phyloP scores from a whole-genome alignment of 2,113 vertebrate species.

The Neotragus moschatus region DNA sequence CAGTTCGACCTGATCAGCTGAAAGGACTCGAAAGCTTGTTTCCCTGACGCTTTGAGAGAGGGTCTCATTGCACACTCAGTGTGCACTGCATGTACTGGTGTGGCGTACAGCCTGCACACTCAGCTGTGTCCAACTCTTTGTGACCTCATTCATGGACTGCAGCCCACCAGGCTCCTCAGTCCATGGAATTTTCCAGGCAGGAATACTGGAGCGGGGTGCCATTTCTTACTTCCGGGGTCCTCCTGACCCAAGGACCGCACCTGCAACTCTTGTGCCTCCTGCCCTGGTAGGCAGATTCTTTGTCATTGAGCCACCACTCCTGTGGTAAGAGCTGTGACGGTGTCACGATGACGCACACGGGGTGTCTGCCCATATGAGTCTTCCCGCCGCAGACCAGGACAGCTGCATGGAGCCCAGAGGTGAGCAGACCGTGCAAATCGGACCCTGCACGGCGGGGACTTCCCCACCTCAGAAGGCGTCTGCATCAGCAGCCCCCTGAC shows the following conservation, averaged over 20 bases:
- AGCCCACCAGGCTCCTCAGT: neutral
- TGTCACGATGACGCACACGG: neutral
- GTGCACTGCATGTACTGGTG: rapidly evolving
- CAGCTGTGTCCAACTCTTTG: neutral
- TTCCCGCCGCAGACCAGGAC: neutral
- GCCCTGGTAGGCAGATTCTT: rapidly evolving
- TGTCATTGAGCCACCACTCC: neutral
- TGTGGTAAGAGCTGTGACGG: neutral
- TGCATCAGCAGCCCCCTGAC: neutral
- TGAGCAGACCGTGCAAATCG: neutral
- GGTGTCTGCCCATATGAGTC: neutral
- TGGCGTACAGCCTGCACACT: rapidly evolving
- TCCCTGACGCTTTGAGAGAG: neutral
- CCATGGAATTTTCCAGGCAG: neutral
- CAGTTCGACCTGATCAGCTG: neutral
- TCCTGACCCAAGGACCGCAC: neutral
- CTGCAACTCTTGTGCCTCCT: neutral
- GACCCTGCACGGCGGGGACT: neutral
- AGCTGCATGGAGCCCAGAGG: neutral
- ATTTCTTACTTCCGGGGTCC: neutral
- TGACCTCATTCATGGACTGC: neutral
- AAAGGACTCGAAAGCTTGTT: neutral
- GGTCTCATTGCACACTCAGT: neutral
- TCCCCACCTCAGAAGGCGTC: neutral
- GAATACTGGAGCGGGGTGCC: neutral